Base-by-base conservation (phyloP, 92 coral and sea anemone species). In the Zoanthus solanderi region DNA sequence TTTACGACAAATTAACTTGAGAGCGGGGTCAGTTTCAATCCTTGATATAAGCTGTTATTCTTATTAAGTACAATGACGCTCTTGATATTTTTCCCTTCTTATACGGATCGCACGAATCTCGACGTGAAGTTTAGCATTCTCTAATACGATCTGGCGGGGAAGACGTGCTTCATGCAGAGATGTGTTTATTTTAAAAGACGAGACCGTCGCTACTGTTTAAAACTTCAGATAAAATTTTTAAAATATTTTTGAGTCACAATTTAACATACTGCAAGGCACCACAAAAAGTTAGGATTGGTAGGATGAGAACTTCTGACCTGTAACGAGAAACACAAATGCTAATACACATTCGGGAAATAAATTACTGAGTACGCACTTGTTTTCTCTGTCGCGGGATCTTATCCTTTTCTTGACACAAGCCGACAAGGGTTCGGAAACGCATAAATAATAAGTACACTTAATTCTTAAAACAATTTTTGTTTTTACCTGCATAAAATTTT, bases 21-120 rank as follows among this genome's bases (percentile, higher is more conserved):
- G 60, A 18, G 75, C 23, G 23, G 37, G 85, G 72, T 81, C 72
- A 81, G 30, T 77, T 54, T 73, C 16, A 13, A 73, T 66, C 75
- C 42, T 81, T 54, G 74, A 81, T 47, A 81, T 66, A 66, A 81
- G 76, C 18, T 67, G 85, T 81, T 81, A 81, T 81, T 81, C 85
- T 66, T 81, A 61, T 81, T 42, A 68, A 42, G 31, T n/a, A 65
- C 75, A 81, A 81, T 60, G 85, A 31, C 29, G 85, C 57, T 60
- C 85, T 80, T 73, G 58, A 80, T 48, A 18, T 12, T 42, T 45
- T 61, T 54, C 16, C 29, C 42, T 30, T 17, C 53, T 80, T 61
- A 46, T 80, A 46, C 48, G 68, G 42, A 80, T 65, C 75, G 74
- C 75, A 60, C 85, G 57, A 81, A 17, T 18, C 42, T 61, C 58